Base-by-base conservation (phyloP, 2,113 vertebrate species). In the Nerophis lumbriciformis region DNA sequence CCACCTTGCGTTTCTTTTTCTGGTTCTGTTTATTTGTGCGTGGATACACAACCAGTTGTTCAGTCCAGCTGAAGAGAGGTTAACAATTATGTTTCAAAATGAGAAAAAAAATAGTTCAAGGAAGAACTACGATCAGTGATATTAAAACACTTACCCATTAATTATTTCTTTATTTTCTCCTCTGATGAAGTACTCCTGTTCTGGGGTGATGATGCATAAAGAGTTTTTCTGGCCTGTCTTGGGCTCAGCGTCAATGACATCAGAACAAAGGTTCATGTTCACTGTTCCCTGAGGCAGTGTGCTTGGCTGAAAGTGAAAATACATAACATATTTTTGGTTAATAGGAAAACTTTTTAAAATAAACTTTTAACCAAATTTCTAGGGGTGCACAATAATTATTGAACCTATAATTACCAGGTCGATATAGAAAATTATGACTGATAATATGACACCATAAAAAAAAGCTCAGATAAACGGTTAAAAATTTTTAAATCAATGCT, bases 1-100 rank as follows among this genome's bases (percentile, higher is more conserved):
- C 91, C 71, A 92, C 91, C 54, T 92, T 92, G 16, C 91, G 89
- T 51, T 92, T 92, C 80, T 92, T 92, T 81, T 92, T 92, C 82
- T 91, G 91, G 82, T 92, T 92, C 65, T 92, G 91, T 72, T 92
- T 92, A 82, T 92, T 92, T 60, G 91, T 92, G 56, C 85, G 81
- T 15, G 91, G 91, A 63, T 92, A 92, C 0, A 92, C 83, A 38
- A 88, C 80, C 63, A 92, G 80, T 80, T 92, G 90, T 62, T 92
- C 91, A 4, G 81, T 89, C 91, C 91, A 92, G 56, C 91, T 92
- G 73, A 5, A 48, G 5, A 66, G 0, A 58, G 4, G 48, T 50
- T 57, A 0, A 37, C 8, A 58, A 21, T 9, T 13, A 6, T 44
- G 8, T 45, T 13, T 9, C 15, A 0, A 11, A 28, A 28, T 28